Conservation (phyloP, 2,888 invertebrate genomes). For the Helicoverpa assulta region DNA sequence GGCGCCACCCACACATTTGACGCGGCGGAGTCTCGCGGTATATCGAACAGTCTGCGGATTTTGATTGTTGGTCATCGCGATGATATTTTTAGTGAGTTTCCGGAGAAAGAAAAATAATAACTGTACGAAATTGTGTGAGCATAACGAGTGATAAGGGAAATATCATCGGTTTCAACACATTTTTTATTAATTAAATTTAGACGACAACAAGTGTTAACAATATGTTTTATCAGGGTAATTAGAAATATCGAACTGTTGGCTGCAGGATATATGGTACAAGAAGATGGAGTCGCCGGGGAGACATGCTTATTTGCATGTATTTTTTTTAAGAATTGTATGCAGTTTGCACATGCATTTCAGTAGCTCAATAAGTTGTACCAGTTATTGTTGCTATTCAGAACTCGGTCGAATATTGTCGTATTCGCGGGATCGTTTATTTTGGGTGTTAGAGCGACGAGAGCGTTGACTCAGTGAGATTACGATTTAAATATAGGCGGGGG, state of each 20-base stretch:
- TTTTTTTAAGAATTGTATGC: constrained; percentile 11
- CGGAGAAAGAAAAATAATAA: constrained; percentile 42
- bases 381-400: constrained; percentile 77
- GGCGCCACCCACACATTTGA: constrained; percentile 50
- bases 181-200: constrained; percentile 15
- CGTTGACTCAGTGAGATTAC: constrained; percentile 89
- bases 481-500: constrained; percentile 89
- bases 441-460: constrained; percentile 83
- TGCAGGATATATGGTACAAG: constrained; percentile 5
- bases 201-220: constrained; percentile 4
- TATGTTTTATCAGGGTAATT: constrained; percentile 4
- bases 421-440: constrained; percentile 84
- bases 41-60: constrained; percentile 55
- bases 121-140: constrained; percentile 18
- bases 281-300: background rate
- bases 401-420: constrained; percentile 80
- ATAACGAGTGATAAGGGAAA: constrained; percentile 33
- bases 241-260: constrained; percentile 8
- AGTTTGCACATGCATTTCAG: constrained; percentile 34
- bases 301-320: background rate
- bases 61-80: constrained; percentile 60
- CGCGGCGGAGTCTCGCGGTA: constrained; percentile 50
- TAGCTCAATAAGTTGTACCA: constrained; percentile 36
- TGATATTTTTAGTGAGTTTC: constrained; percentile 60
- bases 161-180: constrained; percentile 1